Base-by-base conservation (phyloP, 2,113 vertebrate genomes). In the Protomyctophum bolini region DNA sequence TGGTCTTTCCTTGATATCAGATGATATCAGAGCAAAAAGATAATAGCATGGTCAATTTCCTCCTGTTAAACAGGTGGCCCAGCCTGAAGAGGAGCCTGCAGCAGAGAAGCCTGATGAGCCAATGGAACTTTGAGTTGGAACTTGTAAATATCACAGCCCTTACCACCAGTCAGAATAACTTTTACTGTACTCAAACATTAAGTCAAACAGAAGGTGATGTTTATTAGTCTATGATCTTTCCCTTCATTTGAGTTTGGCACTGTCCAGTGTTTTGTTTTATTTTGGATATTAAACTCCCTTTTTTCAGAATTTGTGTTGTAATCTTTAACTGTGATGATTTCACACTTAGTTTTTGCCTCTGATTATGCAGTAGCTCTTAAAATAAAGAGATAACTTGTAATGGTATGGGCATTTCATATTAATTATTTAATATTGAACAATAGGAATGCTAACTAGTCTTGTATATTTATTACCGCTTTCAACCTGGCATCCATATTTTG, bases 91-190 rank as follows among this genome's bases (percentile, higher is more conserved):
- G 45, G 94, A 95, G 70, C 74, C 92, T 50, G 51, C 75, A 33
- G 86, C 91, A 77, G 94, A 95, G 73, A 95, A 94, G 56, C 87
- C 93, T 52, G 95, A 96, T 28, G 95, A 96, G 66, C 95, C 95
- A 0, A 96, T 96, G 95, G 94, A 96, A 73, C 94, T 95, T 88
- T 96, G 93, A 92, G 64, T 12, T 9, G 7, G 54, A 57, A 56
- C 4, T 7, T 45, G 29, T 55, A 56, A 52, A 46, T 57, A 9
- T 57, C 41, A 67, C 9, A 67, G 50, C 51, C 15, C 33, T 55
- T 66, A 45, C 41, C 28, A 21, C 48, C 48, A 65, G 49, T 52
- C 50, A 12, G 6, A 15, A 11, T 11, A 65, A 64, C 15, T 3
- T n/a, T 33, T 33, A 21, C 21, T n/a, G 21, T 28, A 51, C 49